These are phyloP conservation scores for Anthophora plumipes DNA, from an alignment of 2,888 invertebrate species.

Conservation along the genomic window DNA sequence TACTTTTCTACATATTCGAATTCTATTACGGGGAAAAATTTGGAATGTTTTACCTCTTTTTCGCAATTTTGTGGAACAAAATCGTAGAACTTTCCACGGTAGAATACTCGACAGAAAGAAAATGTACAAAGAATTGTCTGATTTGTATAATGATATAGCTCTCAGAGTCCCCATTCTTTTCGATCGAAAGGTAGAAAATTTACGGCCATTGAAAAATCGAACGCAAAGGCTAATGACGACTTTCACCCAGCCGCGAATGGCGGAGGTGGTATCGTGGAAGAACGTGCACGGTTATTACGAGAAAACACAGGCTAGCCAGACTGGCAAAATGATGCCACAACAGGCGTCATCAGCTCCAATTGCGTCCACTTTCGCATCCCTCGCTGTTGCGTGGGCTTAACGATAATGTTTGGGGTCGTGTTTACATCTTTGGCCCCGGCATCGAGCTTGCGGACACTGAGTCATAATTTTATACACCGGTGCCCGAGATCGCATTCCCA, in stretches of 20 bases:
- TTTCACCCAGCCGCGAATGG: too few relatives aligned
- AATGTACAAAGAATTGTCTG: not conserved
- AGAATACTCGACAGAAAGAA: not conserved
- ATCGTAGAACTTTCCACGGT: too few relatives aligned
- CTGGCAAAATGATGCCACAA: constrained; percentile 26
- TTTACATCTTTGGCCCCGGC: constrained; percentile 56
- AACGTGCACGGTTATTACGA: constrained; percentile 27
- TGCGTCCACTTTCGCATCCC: constrained; percentile 50
- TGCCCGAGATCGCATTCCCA: constrained; percentile 17
- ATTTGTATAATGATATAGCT: not conserved
- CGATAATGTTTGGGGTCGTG: constrained; percentile 61
- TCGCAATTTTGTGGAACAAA: too few relatives aligned
- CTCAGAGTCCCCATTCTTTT: not conserved
- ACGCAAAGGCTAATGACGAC: not conserved
- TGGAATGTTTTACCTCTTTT: too few relatives aligned
- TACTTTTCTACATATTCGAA: too few relatives aligned
- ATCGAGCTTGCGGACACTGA: constrained; percentile 38
- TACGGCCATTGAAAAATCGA: constrained; percentile 4
- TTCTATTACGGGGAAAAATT: too few relatives aligned
- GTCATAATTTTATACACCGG: constrained; percentile 30
- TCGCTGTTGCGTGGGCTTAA: constrained; percentile 60
- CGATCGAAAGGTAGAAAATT: not conserved
- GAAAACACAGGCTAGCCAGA: constrained; percentile 18
- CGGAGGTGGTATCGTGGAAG: not conserved
- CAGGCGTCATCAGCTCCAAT: constrained; percentile 51